Conservation (phyloP, 2,888 invertebrate genomes). For the Pterostichus niger region DNA sequence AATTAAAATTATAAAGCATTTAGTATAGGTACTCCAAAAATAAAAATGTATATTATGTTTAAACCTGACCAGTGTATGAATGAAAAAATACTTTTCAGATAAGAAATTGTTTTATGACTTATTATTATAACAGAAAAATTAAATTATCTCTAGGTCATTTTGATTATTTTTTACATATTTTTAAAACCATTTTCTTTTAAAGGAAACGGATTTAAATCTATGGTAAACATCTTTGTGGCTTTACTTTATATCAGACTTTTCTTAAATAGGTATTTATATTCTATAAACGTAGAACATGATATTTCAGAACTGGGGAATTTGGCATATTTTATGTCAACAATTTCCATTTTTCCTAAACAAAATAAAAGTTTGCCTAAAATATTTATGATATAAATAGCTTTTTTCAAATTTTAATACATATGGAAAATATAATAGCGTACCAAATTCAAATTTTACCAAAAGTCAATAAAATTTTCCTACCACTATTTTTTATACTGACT, state of each 20-base stretch:
- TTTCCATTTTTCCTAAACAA: constrained; percentile 16
- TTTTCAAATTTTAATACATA: constrained; percentile 4
- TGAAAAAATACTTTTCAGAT: too few relatives aligned
- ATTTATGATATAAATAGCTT: not conserved
- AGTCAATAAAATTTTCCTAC: not conserved
- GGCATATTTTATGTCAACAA: constrained; percentile 5
- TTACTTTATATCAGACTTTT: not conserved
- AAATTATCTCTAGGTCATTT: too few relatives aligned
- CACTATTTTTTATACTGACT: not conserved
- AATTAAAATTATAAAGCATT: too few relatives aligned
- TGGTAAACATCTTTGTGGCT: too few relatives aligned
- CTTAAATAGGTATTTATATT: constrained; percentile 24
- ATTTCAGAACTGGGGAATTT: not conserved
- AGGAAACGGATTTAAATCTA: too few relatives aligned
- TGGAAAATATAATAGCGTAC: not conserved
- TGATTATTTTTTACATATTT: too few relatives aligned
- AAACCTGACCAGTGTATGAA: too few relatives aligned
- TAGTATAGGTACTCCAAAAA: too few relatives aligned
- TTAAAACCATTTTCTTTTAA: too few relatives aligned
- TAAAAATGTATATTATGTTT: too few relatives aligned
- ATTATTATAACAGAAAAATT: too few relatives aligned
- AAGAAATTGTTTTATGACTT: too few relatives aligned
- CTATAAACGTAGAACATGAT: constrained; percentile 29
- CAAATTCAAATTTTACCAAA: not conserved
- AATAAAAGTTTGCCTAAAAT: not conserved